Conservation (phyloP, 2,113 vertebrate genomes). For the Suncus etruscus region DNA sequence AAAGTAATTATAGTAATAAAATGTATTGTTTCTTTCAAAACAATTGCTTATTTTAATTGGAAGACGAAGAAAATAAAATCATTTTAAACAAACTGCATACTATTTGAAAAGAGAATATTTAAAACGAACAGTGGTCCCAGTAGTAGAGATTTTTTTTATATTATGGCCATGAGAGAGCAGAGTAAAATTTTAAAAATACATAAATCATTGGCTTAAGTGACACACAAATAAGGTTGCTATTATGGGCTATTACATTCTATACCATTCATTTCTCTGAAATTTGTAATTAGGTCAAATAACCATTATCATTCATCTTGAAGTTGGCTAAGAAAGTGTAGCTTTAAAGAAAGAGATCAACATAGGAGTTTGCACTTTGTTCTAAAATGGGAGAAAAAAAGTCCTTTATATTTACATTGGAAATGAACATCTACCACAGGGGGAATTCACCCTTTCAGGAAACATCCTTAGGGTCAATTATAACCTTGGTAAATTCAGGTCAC, state of each 20-base stretch:
- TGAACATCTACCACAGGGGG: neutral
- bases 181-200: conserved; percentile 10
- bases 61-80: neutral
- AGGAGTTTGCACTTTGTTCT: conserved; percentile 6
- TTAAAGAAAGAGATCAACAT: conserved; percentile 13
- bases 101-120: conserved; percentile 26
- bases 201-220: neutral
- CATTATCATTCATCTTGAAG: conserved; percentile 51
- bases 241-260: conserved; percentile 3
- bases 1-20: conserved; percentile 35
- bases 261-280: conserved; percentile 42
- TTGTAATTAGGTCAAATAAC: conserved; percentile 43
- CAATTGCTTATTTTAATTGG: neutral
- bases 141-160: conserved; percentile 34
- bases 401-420: conserved; percentile 6
- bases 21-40: neutral
- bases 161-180: neutral
- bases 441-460: neutral
- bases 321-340: conserved; percentile 40
- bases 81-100: neutral
- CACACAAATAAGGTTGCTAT: neutral
- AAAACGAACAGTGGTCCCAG: neutral
- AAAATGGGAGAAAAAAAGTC: neutral
- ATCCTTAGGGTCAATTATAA: neutral
- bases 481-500: conserved; percentile 11